Evolutionary conservation across 53 echinoderm and acorn worm genomes (phyloP), one percentile per base, ranked within the genome.

Genomic region (Holothuria leucospilota): DNA sequence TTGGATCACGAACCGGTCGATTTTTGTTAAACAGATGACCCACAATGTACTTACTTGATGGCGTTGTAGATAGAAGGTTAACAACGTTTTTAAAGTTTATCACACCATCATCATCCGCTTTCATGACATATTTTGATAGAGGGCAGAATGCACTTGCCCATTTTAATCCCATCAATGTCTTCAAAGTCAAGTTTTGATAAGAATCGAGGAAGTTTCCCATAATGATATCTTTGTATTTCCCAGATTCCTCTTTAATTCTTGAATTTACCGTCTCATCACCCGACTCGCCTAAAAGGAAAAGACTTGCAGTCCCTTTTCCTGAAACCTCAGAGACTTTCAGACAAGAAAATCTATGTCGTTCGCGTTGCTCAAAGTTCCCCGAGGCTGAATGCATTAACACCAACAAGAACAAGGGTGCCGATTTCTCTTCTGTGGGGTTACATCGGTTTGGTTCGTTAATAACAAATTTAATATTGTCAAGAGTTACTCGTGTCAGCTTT

Each of bases 151-250:
- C 10, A 23, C 72, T 72, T 20, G 72, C 40, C 72, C 72, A 72
- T 18, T 72, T 30, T 16, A 72, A 72, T 39, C 72, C 72, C 72
- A 72, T 72, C 42, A 72, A 39, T 39, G 72, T 72, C 40, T 72
- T 72, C 21, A 41, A 72, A 23, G 72, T 72, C 40, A 72, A 39
- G 21, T 72, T 72, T 13, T 18, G 20, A 40, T 72, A 72, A 13
- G 72, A 46, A 40, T 72, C 72, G 18, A 39, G 12, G 72, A 38
- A 72, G 39, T 39, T 39, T 13, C 46, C 40, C 72, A 39, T 72
- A 15, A 72, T n/a, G 6, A 72, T 39, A 20, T 72, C 72, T 11
- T 72, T 14, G 20, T 72, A 42, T 39, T 39, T 72, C 29, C 18
- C 42, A 14, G 72, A 72, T 18, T 72, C 72, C 12, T 39, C 5